Conservation (phyloP, 2,888 invertebrate genomes). For the Coelopa pilipes region DNA sequence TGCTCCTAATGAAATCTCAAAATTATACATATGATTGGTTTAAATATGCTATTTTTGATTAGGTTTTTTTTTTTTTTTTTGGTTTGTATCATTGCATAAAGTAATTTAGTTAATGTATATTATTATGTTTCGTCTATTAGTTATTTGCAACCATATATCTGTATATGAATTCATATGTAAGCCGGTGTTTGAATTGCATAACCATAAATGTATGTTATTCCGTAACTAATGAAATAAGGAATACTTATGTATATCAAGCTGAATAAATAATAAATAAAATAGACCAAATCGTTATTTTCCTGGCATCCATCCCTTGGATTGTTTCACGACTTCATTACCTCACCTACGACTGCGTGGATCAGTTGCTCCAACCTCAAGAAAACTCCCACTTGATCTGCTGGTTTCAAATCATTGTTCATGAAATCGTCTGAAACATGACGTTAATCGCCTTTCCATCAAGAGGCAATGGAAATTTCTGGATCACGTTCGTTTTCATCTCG, state of each 20-base stretch:
- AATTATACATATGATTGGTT: background rate
- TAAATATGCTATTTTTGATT: background rate
- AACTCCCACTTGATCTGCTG: too few relatives aligned
- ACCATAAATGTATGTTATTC: slow-evolving; percentile 6
- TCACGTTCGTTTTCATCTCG: too few relatives aligned
- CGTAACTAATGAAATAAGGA: background rate
- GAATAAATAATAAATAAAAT: slow-evolving; percentile 11
- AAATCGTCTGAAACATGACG: too few relatives aligned
- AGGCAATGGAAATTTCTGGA: too few relatives aligned
- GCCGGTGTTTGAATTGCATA: slow-evolving; percentile 23
- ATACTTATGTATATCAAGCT: background rate
- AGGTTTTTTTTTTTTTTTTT: background rate
- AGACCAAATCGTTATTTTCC: background rate
- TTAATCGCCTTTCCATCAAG: too few relatives aligned
- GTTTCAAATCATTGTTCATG: too few relatives aligned
- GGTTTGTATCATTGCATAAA: slow-evolving; percentile 10
- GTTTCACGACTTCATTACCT: too few relatives aligned
- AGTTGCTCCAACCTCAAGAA: too few relatives aligned
- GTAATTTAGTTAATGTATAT: background rate
- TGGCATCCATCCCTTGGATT: too few relatives aligned
- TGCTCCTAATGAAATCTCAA: background rate
- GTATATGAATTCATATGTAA: background rate
- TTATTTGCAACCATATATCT: too few relatives aligned
- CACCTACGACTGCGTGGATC: too few relatives aligned
- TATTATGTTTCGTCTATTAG: background rate